Base-by-base conservation (phyloP, 2,113 vertebrate species). In the Lophotis ruficrista region DNA sequence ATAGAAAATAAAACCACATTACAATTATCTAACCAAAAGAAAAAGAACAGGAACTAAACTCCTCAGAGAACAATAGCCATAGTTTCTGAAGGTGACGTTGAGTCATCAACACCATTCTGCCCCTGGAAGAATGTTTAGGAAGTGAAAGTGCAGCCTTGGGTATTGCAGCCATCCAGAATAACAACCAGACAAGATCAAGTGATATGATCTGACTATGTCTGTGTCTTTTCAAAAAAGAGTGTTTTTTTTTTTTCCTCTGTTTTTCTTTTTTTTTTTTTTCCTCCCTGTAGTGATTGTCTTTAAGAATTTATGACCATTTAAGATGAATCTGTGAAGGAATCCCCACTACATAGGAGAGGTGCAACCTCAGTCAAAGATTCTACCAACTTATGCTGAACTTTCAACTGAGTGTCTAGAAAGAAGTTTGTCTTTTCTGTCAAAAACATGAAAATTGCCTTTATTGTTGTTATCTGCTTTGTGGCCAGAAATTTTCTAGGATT, bases 71-170 rank as follows among this genome's bases (percentile, higher is more conserved):
- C 60, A 92, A 91, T 82, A 64, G 31, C 31, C 89, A 25, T 83
- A 93, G 56, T 96, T 95, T 93, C 96, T 95, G 87, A 80, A 96
- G 87, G 82, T 93, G 83, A 84, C 56, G 61, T 79, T 95, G 93
- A 96, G 88, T 94, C 95, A 96, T 95, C 95, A 93, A 37, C 83
- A 85, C 43, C 56, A 60, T 95, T 93, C 84, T 79, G 61, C 6
- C 58, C 47, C 57, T 88, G 45, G 61, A 90, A 94, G 76, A 86
- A 86, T 60, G 77, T 91, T 93, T 73, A 95, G 97, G 97, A 97
- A 97, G 95, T 97, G 97, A 97, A 97, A 97, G 95, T 95, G 93
- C 87, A 87, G 82, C 77, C 58, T 75, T 82, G 94, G 50, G 69
- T 81, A 84, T 82, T 90, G 84, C 65, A 72, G 47, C 25, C 89